These are phyloP conservation scores for Pseudomyrmex dendroicus DNA, from an alignment of 1,140 invertebrate species.

Conservation along the genomic window DNA sequence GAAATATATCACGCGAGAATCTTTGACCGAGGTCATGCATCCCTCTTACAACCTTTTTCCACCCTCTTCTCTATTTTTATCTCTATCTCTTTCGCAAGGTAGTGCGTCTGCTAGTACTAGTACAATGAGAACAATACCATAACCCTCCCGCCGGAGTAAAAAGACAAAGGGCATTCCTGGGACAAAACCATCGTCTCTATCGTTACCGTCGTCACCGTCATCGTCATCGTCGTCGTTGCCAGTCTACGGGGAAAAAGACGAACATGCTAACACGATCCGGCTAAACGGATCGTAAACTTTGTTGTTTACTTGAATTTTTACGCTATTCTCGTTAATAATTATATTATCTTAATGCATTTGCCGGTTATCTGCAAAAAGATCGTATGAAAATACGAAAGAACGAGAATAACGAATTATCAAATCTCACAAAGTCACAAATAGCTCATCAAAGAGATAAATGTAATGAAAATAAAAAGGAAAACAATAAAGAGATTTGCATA, in stretches of 20 bases:
- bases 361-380: background rate
- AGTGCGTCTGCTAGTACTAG: conserved; percentile 55
- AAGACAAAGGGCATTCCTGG: conserved; percentile 65
- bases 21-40: conserved; percentile 48
- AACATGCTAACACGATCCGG: conserved; percentile 8
- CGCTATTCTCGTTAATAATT: conserved; percentile 32
- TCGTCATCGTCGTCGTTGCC: conserved; percentile 43
- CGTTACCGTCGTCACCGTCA: conserved; percentile 37
- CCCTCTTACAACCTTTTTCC: conserved; percentile 8
- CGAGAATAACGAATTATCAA: background rate
- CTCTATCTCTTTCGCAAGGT: conserved; percentile 9
- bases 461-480: background rate
- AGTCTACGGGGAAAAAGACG: conserved; percentile 10
- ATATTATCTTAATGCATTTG: conserved; percentile 6
- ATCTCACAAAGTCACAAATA: background rate
- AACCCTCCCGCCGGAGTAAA: conserved; percentile 66
- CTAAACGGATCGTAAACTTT: conserved; percentile 18
- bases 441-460: background rate
- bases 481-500: background rate
- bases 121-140: conserved; percentile 75
- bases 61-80: conserved; percentile 1
- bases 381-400: background rate
- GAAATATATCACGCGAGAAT: conserved; percentile 67
- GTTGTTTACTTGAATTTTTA: background rate
- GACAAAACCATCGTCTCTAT: conserved; percentile 69